Evolutionary conservation across 2,113 vertebrate species (phyloP).

Genomic region (Excalfactoria chinensis): DNA sequence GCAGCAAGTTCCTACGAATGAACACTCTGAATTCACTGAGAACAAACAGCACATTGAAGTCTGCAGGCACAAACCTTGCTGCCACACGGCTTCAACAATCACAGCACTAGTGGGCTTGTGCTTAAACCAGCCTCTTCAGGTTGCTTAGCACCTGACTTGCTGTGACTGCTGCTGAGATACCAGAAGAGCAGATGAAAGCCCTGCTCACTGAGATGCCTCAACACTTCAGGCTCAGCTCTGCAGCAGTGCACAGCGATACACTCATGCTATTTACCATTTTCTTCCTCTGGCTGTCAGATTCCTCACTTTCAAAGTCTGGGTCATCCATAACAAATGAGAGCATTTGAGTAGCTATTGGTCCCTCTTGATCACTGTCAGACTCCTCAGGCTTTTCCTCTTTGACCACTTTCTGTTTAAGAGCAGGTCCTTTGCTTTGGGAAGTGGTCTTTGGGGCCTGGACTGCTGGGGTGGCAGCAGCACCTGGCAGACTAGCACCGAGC

Average conservation of each 20-base stretch:
- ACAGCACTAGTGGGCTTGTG: neutral
- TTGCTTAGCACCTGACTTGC: conserved; percentile 6
- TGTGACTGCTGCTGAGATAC: neutral
- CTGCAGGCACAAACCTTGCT: neutral
- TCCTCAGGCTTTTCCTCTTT: conserved; percentile 72
- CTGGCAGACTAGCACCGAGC: neutral
- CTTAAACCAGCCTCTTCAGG: neutral
- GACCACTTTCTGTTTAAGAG: conserved; percentile 52
- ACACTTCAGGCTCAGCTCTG: neutral
- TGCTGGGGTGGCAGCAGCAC: neutral
- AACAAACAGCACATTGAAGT: neutral
- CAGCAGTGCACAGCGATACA: neutral
- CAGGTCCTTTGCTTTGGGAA: neutral
- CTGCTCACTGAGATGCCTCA: neutral
- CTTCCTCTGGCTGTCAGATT: conserved; percentile 79
- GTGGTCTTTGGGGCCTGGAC: conserved; percentile 24
- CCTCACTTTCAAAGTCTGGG: conserved; percentile 94
- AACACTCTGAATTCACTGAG: neutral
- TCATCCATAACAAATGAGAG: conserved; percentile 97
- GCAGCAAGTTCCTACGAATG: neutral
- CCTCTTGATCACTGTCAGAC: conserved; percentile 89
- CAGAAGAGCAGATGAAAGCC: neutral
- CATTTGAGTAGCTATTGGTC: conserved; percentile 91
- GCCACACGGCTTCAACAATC: neutral
- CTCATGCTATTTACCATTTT: conserved; percentile 69